Conservation (phyloP, 2,113 vertebrate genomes). For the Datnioides undecimradiatus region DNA sequence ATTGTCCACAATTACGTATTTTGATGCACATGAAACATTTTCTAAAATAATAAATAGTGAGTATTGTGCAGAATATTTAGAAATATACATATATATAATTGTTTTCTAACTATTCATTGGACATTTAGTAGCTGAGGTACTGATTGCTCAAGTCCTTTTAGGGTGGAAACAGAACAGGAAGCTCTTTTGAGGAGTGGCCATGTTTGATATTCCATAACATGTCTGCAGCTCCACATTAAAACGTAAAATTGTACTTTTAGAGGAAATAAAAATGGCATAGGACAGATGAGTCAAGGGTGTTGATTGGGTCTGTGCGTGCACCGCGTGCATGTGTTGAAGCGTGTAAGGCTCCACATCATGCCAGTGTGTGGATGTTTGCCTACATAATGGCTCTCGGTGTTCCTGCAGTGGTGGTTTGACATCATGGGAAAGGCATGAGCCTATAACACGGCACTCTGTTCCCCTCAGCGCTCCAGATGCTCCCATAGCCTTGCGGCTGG, state of each 20-base stretch:
- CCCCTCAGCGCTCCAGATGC: conserved; percentile 72
- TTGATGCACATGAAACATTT: neutral
- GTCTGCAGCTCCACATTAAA: conserved; percentile 6
- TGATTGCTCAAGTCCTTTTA: neutral
- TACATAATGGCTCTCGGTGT: conserved; percentile 65
- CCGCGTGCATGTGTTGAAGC: conserved; percentile 40
- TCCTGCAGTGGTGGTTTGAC: conserved; percentile 73
- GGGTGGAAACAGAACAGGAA: conserved; percentile 43
- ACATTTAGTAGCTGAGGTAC: neutral
- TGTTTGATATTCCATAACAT: conserved; percentile 9
- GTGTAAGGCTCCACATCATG: conserved; percentile 45
- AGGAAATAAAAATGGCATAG: neutral
- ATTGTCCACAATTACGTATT: neutral
- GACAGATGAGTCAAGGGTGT: conserved; percentile 5
- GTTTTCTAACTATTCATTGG: neutral
- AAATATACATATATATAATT: neutral
- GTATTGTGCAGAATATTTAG: neutral
- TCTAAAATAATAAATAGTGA: neutral
- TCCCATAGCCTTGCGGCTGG: conserved; percentile 69
- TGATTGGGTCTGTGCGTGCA: neutral
- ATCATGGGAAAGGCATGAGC: conserved; percentile 80
- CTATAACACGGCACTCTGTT: conserved; percentile 59
- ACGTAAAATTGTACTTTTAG: neutral
- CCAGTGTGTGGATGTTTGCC: conserved; percentile 50
- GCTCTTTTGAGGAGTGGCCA: conserved; percentile 25